phyloP scores from a whole-genome alignment of 2,113 vertebrate species.

The Jaculus jaculus region DNA sequence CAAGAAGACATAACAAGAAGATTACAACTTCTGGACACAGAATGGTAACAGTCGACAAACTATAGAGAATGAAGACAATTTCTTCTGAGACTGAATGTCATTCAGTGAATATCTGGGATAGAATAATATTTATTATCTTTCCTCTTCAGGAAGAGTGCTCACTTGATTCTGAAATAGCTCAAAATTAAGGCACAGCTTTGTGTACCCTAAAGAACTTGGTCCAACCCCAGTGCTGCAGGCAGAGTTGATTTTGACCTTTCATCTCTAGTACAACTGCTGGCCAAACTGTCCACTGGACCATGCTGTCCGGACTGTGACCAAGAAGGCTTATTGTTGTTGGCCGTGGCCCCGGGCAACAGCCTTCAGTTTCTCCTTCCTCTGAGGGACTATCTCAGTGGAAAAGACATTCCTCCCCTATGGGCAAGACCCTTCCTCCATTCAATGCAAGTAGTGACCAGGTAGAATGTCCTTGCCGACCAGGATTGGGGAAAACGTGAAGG shows the following conservation, averaged over 20 bases:
- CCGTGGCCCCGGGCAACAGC: neutral
- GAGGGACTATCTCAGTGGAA: neutral
- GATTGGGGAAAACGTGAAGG: neutral
- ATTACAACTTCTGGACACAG: neutral
- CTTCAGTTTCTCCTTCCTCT: neutral
- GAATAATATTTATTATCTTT: neutral
- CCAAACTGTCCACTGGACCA: neutral
- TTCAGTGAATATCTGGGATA: neutral
- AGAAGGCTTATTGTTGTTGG: neutral
- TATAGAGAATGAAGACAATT: slow-evolving; percentile 3
- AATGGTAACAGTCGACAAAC: neutral
- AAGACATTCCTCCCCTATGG: neutral
- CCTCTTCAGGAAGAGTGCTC: neutral
- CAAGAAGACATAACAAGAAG: neutral
- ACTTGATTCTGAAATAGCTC: neutral
- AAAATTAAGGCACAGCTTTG: neutral
- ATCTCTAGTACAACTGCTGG: neutral
- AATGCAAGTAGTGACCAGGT: neutral
- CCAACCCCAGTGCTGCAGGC: neutral
- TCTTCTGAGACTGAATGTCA: neutral
- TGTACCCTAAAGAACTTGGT: neutral
- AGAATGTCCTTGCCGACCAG: neutral
- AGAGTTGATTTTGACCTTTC: neutral
- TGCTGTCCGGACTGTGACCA: neutral
- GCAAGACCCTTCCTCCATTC: neutral